phyloP scores from a whole-genome alignment of 2,888 invertebrate species.

The Phyto melanocephala region DNA sequence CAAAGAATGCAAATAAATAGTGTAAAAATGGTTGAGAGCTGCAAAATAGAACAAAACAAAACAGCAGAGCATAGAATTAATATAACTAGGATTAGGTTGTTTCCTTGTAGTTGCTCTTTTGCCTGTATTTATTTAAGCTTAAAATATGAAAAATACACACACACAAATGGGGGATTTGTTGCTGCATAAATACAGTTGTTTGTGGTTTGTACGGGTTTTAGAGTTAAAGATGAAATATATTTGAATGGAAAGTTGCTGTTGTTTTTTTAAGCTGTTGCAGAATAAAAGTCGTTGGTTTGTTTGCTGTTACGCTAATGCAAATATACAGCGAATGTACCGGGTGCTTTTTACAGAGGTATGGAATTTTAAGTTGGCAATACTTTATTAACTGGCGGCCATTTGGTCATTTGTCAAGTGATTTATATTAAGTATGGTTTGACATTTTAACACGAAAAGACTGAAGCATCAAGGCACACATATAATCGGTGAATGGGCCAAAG shows the following conservation, averaged over 20 bases:
- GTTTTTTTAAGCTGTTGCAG: background rate
- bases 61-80: slow-evolving; percentile 29
- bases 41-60: too few species aligned
- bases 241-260: background rate
- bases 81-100: slow-evolving; percentile 57
- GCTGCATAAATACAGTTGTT: slow-evolving; percentile 33
- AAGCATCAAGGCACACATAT: too few species aligned
- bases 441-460: background rate
- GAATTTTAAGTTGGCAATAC: too few species aligned
- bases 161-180: slow-evolving; percentile 1
- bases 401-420: too few species aligned
- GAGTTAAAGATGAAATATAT: slow-evolving; percentile 44
- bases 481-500: too few species aligned
- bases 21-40: slow-evolving; percentile 21
- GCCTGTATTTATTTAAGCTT: slow-evolving; percentile 14
- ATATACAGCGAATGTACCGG: background rate
- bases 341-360: too few species aligned
- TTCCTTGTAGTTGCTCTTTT: background rate
- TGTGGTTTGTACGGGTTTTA: slow-evolving; percentile 11
- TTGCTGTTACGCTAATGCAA: background rate
- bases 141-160: slow-evolving; percentile 1
- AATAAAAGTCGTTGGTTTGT: slow-evolving; percentile 14
- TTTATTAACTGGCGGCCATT: too few species aligned
- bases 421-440: too few species aligned
- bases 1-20: slow-evolving; percentile 45